Conservation (phyloP, 2,888 invertebrate genomes). For the Cinara cedri region DNA sequence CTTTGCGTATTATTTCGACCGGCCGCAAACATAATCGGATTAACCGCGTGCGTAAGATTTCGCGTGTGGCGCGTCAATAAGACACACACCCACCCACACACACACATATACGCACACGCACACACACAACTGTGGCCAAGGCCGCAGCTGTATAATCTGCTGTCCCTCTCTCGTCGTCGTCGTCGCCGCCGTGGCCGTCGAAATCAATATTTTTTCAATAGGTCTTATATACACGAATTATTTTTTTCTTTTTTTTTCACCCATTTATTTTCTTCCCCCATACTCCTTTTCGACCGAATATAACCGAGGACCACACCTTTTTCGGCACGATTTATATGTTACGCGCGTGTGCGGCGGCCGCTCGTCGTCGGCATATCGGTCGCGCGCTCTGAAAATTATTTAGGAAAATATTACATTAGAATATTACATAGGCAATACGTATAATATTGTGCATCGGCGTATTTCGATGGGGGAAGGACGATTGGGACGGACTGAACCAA, state of each 20-base stretch:
- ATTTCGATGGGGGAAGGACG: no score
- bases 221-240: not conserved
- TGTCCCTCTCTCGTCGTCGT: slow-evolving; percentile 3
- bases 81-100: slow-evolving; percentile 2
- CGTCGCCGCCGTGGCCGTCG: not conserved
- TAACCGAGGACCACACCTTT: slow-evolving; percentile 31
- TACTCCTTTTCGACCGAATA: not conserved
- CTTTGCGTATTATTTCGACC: not conserved
- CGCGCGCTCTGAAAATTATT: not conserved
- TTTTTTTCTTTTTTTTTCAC: not conserved
- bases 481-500: no score
- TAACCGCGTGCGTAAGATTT: slow-evolving; percentile 6
- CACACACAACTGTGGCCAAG: slow-evolving; percentile 40
- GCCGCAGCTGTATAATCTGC: not conserved
- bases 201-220: slow-evolving; percentile 45
- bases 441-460: not conserved
- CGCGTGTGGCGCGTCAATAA: slow-evolving; percentile 29
- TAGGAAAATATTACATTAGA: no score
- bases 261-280: not conserved
- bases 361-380: not conserved
- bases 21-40: no score
- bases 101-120: no score
- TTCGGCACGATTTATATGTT: not conserved
- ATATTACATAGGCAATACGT: no score
- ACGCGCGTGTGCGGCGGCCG: not conserved